phyloP scores from a whole-genome alignment of 2,113 vertebrate genomes.

The Crotalus helleri region DNA sequence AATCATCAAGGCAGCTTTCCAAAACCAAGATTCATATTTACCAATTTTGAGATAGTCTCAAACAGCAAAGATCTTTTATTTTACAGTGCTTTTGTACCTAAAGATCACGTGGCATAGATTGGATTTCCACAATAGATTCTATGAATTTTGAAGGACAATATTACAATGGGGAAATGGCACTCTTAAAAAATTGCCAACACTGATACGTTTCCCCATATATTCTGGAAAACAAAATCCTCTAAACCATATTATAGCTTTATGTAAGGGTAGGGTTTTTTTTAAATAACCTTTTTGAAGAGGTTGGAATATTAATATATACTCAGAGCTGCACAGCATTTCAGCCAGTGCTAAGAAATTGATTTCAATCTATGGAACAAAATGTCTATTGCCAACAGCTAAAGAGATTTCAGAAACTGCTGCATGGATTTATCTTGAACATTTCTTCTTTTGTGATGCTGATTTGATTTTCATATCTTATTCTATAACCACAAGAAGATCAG shows the following conservation, averaged over 20 bases:
- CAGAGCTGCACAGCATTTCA: not conserved
- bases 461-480: not conserved
- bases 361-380: not conserved
- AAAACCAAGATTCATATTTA: not conserved
- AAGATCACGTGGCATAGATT: not conserved
- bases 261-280: not conserved
- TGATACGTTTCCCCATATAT: not conserved
- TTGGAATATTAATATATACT: not conserved
- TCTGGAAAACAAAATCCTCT: not conserved
- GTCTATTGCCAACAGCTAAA: not conserved
- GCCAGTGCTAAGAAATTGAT: not conserved
- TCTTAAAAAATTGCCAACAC: not conserved
- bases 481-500: not conserved
- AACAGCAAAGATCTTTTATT: not conserved
- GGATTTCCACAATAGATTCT: not conserved
- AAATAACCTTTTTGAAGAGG: not conserved
- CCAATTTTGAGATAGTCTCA: not conserved
- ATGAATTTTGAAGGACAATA: not conserved
- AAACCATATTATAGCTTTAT: not conserved
- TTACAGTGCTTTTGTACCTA: not conserved
- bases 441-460: not conserved
- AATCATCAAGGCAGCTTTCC: conserved; percentile 4
- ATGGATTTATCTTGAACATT: not conserved
- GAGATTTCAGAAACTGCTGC: not conserved
- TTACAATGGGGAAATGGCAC: not conserved